phyloP scores from a whole-genome alignment of 2,797 vertebrate species.

The Tiaroga cobitis region DNA sequence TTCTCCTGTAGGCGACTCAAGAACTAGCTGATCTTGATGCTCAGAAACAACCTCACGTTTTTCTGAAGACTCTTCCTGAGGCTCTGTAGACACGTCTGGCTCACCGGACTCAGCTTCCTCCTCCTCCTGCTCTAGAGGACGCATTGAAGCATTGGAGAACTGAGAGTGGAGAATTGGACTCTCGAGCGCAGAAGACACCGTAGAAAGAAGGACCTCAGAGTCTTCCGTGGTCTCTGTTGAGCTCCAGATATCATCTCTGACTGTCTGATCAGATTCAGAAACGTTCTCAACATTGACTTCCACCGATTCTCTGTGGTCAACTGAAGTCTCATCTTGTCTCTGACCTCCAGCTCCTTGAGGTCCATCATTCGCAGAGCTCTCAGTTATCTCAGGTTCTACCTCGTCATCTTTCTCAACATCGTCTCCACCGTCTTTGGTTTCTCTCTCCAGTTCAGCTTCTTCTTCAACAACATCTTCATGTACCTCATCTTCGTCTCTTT shows the following conservation, averaged over 20 bases:
- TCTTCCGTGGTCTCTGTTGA: slow-evolving; percentile 26
- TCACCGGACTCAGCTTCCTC: neutral
- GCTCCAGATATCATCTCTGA: neutral
- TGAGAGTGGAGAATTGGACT: slow-evolving; percentile 29
- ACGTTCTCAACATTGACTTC: slow-evolving; percentile 9
- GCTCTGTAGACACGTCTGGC: slow-evolving; percentile 20
- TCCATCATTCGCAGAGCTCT: neutral
- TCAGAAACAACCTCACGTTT: slow-evolving; percentile 13
- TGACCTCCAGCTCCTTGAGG: too few species aligned
- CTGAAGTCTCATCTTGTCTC: neutral
- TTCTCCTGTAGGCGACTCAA: slow-evolving; percentile 5
- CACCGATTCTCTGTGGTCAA: neutral
- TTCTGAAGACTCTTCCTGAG: slow-evolving; percentile 34
- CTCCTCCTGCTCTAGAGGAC: slow-evolving; percentile 26
- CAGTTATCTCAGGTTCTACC: slow-evolving; percentile 5
- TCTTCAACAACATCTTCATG: slow-evolving; percentile 47
- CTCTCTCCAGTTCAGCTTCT: slow-evolving; percentile 3
- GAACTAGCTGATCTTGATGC: neutral
- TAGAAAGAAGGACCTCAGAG: slow-evolving; percentile 36
- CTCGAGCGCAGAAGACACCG: slow-evolving; percentile 29
- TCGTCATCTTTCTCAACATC: slow-evolving; percentile 44
- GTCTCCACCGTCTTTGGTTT: slow-evolving; percentile 3
- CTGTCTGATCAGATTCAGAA: slow-evolving; percentile 11
- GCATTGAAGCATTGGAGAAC: neutral
- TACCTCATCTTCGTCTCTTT: slow-evolving; percentile 51